Base-by-base conservation (phyloP, 1,140 invertebrate genomes). In the Lepidotrigona ventralis region DNA sequence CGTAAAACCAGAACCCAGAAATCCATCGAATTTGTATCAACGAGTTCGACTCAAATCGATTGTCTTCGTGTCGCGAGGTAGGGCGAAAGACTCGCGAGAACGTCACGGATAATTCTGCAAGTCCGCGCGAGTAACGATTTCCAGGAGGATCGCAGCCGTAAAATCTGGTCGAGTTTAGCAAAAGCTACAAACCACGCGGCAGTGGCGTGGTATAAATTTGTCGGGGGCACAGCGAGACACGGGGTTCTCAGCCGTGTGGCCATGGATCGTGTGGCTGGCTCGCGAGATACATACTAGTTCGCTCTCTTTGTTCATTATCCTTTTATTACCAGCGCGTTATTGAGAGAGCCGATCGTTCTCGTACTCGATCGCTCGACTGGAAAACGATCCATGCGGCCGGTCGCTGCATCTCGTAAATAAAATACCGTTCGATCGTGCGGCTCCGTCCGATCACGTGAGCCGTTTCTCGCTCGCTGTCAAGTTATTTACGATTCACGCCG, bases 241-340 rank as follows among this genome's bases (percentile, higher is more conserved):
- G 73, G 11, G 46, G 39, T 46, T 46, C 54, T 53, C 56, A 46
- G 33, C 19, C 21, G 69, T 46, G 68, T 46, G 39, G 29, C 66
- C 29, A 68, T 26, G 60, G 78, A 70, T 83, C 82, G 75, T 83
- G 74, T 78, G 75, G 54, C 81, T 54, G 26, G 51, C 75, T 71
- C 80, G 53, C 75, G 74, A 81, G 82, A 2, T 3, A 21, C 26
- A 60, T 29, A 75, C 79, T 58, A 73, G 75, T 21, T 78, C 70
- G 79, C 68, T 90, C 87, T 90, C 74, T 88, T 88, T 85, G 86
- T 88, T 91, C 90, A 91, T 91, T 91, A 91, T 91, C 91, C 90
- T 91, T 91, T 91, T 90, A 90, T 91, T 89, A 90, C 86, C 84
- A 78, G 83, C 83, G 86, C 81, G 90, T 91, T 91, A 91, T 91